These are phyloP conservation scores for Stegodyphus mimosarum DNA, from an alignment of 1,140 invertebrate species.

Conservation along the genomic window DNA sequence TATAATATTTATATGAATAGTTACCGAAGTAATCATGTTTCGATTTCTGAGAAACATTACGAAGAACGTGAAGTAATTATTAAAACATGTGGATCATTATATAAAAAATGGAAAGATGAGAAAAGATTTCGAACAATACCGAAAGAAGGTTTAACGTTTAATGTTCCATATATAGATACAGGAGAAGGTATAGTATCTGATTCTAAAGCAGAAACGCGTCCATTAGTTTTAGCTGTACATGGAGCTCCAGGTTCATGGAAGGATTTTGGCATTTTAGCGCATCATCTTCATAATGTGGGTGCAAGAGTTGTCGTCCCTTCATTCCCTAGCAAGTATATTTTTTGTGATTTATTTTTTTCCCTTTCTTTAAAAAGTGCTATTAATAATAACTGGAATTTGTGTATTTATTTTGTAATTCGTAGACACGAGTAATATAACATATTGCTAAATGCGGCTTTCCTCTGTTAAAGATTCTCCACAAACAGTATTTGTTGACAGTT, in stretches of 20 bases:
- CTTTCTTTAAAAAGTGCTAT: no score
- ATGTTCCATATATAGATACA: constrained; percentile 60
- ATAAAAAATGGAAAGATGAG: constrained; percentile 49
- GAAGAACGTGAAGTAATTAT: constrained; percentile 13
- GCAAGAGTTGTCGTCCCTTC: constrained; percentile 60
- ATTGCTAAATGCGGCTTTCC: no score
- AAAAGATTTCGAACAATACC: constrained; percentile 46
- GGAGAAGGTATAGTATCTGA: background rate
- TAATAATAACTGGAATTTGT: no score
- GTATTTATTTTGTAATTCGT: no score
- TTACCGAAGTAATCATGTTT: no score
- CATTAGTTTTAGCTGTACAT: constrained; percentile 54
- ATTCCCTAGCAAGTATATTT: constrained; percentile 60
- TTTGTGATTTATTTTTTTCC: no score
- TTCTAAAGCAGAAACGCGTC: background rate
- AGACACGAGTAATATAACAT: no score
- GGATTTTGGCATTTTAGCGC: constrained; percentile 58
- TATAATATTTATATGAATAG: no score
- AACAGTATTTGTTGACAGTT: no score
- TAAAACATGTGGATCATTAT: constrained; percentile 60
- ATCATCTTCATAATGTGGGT: constrained; percentile 24
- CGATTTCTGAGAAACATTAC: no score
- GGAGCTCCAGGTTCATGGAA: constrained; percentile 62
- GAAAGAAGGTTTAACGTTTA: constrained; percentile 30
- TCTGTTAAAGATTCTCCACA: no score